A percentile compares a stretch with the other conserved stretches of the same genome.
Conservation (phyloP, 2,113 vertebrate genomes). For the Argyrosomus japonicus region DNA sequence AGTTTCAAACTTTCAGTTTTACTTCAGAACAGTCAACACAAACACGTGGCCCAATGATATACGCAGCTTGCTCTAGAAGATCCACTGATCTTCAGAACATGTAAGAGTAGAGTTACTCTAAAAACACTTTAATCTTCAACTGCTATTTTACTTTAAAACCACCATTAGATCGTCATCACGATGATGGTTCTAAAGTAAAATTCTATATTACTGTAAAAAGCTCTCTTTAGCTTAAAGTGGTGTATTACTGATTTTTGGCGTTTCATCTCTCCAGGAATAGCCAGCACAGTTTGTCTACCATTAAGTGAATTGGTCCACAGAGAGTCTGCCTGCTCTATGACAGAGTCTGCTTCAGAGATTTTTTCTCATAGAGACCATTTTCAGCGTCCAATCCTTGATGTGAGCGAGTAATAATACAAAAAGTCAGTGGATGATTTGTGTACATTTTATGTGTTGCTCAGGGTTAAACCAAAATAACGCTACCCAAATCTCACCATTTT, state of each 20-base stretch:
- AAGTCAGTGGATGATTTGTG: background rate
- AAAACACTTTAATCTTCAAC: background rate
- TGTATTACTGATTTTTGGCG: conserved; percentile 9
- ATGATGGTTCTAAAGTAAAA: background rate
- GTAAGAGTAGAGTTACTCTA: background rate
- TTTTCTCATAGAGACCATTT: background rate
- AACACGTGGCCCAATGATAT: too few species aligned
- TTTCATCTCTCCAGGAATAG: conserved; percentile 5
- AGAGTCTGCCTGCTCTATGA: conserved; percentile 21
- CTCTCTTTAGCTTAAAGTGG: background rate
- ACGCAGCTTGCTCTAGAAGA: background rate
- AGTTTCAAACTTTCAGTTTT: too few species aligned
- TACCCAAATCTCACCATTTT: background rate
- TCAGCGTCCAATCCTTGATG: background rate
- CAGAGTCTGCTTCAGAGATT: background rate
- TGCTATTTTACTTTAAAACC: background rate
- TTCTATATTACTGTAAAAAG: background rate
- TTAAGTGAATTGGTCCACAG: conserved; percentile 35
- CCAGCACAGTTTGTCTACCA: conserved; percentile 1
- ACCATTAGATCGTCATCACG: background rate
- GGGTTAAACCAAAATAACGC: background rate
- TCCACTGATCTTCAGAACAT: background rate
- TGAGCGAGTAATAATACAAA: background rate
- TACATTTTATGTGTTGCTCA: background rate
- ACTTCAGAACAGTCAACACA: too few species aligned